Percentiles rank a stretch among this genome's conserved stretches.
Evolutionary conservation across 2,888 invertebrate species (phyloP).

Genomic region (Laothoe populi): DNA sequence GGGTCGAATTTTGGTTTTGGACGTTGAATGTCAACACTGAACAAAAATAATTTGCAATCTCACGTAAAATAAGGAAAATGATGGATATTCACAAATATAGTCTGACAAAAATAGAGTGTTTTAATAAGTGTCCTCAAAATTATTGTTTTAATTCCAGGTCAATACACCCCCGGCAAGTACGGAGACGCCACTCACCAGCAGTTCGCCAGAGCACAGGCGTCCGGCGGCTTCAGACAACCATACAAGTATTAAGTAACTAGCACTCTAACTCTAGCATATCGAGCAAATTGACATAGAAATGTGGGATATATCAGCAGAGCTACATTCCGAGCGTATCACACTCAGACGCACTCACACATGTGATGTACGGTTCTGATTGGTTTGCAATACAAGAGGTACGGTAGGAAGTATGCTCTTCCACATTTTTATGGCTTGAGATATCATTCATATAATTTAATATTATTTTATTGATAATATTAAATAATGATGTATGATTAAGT

Average conservation of each 20-base stretch:
- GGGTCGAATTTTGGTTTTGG: no score
- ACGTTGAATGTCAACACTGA: no score
- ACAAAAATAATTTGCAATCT: no score
- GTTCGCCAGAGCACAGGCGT: constrained; percentile 64
- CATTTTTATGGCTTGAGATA: constrained; percentile 25
- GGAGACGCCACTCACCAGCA: constrained; percentile 61
- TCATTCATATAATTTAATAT: constrained; percentile 11
- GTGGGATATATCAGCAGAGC: constrained; percentile 39
- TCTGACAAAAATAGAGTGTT: no score
- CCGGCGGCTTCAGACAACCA: constrained; percentile 67
- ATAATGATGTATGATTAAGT: neutral
- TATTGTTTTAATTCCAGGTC: constrained; percentile 61
- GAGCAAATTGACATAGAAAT: constrained; percentile 34
- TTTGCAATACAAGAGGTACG: neutral
- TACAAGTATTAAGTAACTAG: constrained; percentile 68
- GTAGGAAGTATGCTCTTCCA: constrained; percentile 35
- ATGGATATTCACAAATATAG: no score
- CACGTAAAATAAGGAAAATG: no score
- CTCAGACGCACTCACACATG: constrained; percentile 28
- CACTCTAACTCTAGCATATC: constrained; percentile 38
- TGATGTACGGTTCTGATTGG: constrained; percentile 28
- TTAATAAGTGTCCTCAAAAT: neutral
- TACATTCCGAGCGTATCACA: constrained; percentile 36
- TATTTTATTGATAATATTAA: constrained; percentile 11
- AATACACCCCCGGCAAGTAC: constrained; percentile 77